Evolutionary conservation across 2,888 invertebrate genomes (phyloP), one percentile per base, ranked within the genome.

Genomic region (Keiferia lycopersicella): DNA sequence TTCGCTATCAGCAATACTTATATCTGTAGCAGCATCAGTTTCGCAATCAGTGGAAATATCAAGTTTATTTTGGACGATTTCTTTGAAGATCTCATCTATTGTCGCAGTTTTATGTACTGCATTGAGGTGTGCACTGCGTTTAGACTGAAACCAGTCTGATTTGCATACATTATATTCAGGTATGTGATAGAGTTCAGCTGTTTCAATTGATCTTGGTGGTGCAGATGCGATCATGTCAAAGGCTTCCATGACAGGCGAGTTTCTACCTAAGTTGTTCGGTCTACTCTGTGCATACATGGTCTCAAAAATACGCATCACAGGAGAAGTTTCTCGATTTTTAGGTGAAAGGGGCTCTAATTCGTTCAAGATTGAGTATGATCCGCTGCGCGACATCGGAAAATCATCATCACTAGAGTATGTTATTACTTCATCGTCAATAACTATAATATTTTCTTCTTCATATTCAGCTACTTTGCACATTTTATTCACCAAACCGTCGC

Each of bases 241-340:
- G 30, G 75, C 72, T 64, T 79, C 77, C 70, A 85, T 82, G 2
- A 85, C 83, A 12, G 86, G 86, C 14, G 86, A 86, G 67, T 67
- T 79, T 65, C 70, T 75, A 45, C 68, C 70, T 51, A 58, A 59
- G 60, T 69, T 67, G 16, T 56, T 56, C 57, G 7, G 22, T 60
- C 66, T 12, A 11, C 26, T 1, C 14, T 48, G 62, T 62, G 65
- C 64, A 3, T 18, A 64, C 56, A 66, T 64, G 11, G 61, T 65
- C 45, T 65, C 56, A 56, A 50, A 56, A 61, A 65, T 34, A 26
- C 62, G n/a, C 10, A 65, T 65, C 2, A 60, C 60, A 18, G 62
- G 63, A 10, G 61, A 62, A 39, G 18, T 64, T 34, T 63, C 58
- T 6, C 20, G 22, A 30, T 39, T 39, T 59, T 59, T 60, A 48